Conservation (phyloP, 2,797 vertebrate species). For the Gallirallus australis region DNA sequence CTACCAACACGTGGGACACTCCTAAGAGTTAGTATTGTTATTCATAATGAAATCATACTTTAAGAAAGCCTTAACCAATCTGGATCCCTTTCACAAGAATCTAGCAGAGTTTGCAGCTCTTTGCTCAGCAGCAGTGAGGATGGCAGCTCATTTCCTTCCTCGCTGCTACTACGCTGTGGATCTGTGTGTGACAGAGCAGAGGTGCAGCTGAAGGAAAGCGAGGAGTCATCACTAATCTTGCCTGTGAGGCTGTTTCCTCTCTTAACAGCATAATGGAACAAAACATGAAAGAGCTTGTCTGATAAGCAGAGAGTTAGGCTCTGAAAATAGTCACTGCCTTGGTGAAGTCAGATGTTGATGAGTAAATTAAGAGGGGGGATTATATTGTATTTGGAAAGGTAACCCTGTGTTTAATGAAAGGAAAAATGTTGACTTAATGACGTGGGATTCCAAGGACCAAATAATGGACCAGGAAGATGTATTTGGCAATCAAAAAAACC, state of each 20-base stretch:
- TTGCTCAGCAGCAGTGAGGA: neutral
- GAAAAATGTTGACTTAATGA: neutral
- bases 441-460: neutral
- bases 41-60: neutral
- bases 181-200: neutral
- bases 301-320: neutral
- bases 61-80: neutral
- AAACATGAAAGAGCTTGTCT: neutral
- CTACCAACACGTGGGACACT: neutral
- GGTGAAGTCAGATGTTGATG: neutral
- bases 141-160: neutral
- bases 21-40: neutral
- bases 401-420: neutral
- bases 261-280: neutral
- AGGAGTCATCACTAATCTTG: neutral
- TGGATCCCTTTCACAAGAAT: neutral
- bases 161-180: neutral
- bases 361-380: neutral
- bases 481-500: neutral
- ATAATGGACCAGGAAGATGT: neutral
- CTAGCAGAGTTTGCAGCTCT: neutral
- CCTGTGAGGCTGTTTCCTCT: neutral
- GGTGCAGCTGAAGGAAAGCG: neutral
- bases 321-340: constrained; percentile 1
- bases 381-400: neutral